Evolutionary conservation across 37 sponge, comb jelly and placozoan genomes (phyloP), one percentile per base, ranked within the genome.

Genomic region (Haliclona indistincta): DNA sequence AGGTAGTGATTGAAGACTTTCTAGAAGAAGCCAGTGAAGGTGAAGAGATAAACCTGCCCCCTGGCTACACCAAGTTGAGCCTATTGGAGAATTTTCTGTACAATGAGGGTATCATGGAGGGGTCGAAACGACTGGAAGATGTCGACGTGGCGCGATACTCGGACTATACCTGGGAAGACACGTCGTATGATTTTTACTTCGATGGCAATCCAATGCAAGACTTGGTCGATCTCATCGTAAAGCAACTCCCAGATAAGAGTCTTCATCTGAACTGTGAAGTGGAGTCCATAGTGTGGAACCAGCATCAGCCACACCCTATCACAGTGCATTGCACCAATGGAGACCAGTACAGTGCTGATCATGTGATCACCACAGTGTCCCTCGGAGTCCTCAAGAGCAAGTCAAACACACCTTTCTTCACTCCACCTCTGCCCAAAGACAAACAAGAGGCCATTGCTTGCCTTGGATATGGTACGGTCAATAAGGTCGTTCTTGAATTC

Each of bases 391-490:
- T 81, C 2, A 87, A 87, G 77, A 25, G 33, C 13, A 11, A 17
- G 13, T 8, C 13, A 17, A 8, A 47, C 13, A 13, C 8, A 8
- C 13, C 49, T 17, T 45, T 73, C 63, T 87, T 87, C 36, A 44
- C 58, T 15, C 88, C 88, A 19, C 73, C 82, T 10, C 69, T 87
- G 38, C 88, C 88, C 3, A 73, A 68, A 29, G 67, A 77, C 77
- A 87, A 87, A 30, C 22, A 43, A 13, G 34, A 67, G 61, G 88
- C 78, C 11, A 81, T 87, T 11, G 26, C 43, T 28, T 43, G 82
- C 30, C 68, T 87, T 68, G 82, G 82, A 28, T 81, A 70, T 71
- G 88, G 80, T n/a, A 54, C 76, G 26, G 69, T 87, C 32, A 87
- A 87, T 77, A 87, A 87, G 78, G 72, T 87, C n/a, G 19, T 77